A percentile compares a stretch with the other conserved stretches of the same genome.
These are phyloP conservation scores for Lymantria monacha DNA, from an alignment of 2,888 invertebrate genomes.

Conservation along the genomic window DNA sequence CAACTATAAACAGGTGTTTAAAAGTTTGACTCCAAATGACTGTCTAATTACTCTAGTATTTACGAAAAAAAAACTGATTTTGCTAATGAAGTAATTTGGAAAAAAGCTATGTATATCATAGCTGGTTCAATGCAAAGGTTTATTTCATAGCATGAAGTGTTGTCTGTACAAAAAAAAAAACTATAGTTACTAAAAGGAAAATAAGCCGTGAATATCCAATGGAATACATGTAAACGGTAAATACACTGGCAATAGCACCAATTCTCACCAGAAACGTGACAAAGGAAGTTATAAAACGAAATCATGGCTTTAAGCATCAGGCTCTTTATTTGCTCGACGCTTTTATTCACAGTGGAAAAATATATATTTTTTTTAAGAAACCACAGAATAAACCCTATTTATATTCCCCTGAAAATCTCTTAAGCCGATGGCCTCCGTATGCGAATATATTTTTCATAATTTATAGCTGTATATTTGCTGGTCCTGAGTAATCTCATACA, in stretches of 20 bases:
- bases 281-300: conserved; percentile 7
- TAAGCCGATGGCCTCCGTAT: conserved; percentile 33
- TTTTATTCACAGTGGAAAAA: conserved; percentile 16
- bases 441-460: conserved; percentile 43
- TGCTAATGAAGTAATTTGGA: too few species aligned
- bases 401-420: conserved; percentile 39
- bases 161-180: too few species aligned
- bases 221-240: too few species aligned
- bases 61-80: too few species aligned
- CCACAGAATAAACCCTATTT: conserved; percentile 21
- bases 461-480: conserved; percentile 35
- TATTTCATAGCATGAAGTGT: too few species aligned
- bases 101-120: too few species aligned
- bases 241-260: conserved; percentile 17
- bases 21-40: too few species aligned
- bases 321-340: conserved; percentile 16
- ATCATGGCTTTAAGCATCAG: conserved; percentile 18
- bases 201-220: too few species aligned
- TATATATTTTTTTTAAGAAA: conserved; percentile 15
- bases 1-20: too few species aligned
- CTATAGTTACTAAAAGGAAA: too few species aligned
- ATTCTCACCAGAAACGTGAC: background rate
- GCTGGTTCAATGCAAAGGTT: too few species aligned
- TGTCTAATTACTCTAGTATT: too few species aligned
- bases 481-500: conserved; percentile 36